Conservation (phyloP, 2,113 vertebrate genomes). For the Rhinoderma darwinii region DNA sequence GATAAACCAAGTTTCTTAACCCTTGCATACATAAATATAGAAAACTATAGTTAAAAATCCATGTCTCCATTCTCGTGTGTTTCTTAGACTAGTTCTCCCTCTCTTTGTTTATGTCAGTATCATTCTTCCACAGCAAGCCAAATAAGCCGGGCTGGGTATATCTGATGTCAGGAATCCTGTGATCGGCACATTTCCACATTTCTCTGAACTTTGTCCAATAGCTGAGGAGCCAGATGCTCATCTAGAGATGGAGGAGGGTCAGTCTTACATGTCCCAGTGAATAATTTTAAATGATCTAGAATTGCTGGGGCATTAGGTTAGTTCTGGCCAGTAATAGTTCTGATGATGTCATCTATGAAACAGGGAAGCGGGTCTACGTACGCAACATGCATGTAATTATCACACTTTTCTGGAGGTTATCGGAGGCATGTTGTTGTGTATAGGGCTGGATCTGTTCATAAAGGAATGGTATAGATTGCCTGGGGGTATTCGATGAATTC, state of each 20-base stretch:
- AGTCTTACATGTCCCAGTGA: not conserved
- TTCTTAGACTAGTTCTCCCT: not conserved
- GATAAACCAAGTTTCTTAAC: not conserved
- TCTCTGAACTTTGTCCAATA: conserved; percentile 46
- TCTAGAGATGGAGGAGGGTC: not conserved
- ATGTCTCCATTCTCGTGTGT: not conserved
- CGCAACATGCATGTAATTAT: not conserved
- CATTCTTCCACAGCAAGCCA: not conserved
- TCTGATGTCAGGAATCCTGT: conserved; percentile 42
- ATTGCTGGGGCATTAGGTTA: not conserved
- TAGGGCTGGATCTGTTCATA: not conserved
- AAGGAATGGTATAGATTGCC: too few species aligned
- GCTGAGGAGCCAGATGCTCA: conserved; percentile 33
- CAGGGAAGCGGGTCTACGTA: not conserved
- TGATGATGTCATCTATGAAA: not conserved
- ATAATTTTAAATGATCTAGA: not conserved
- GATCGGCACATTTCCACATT: conserved; percentile 41
- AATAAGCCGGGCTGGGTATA: conserved; percentile 5
- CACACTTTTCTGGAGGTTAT: not conserved
- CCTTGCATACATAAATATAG: not conserved
- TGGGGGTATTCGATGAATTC: too few species aligned
- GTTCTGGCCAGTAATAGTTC: too few species aligned
- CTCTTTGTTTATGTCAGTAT: conserved; percentile 25
- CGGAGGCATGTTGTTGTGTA: not conserved
- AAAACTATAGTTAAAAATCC: not conserved